Evolutionary conservation across 35 echinoderm and acorn worm genomes (phyloP).

Genomic region (Heliocidaris tuberculata): DNA sequence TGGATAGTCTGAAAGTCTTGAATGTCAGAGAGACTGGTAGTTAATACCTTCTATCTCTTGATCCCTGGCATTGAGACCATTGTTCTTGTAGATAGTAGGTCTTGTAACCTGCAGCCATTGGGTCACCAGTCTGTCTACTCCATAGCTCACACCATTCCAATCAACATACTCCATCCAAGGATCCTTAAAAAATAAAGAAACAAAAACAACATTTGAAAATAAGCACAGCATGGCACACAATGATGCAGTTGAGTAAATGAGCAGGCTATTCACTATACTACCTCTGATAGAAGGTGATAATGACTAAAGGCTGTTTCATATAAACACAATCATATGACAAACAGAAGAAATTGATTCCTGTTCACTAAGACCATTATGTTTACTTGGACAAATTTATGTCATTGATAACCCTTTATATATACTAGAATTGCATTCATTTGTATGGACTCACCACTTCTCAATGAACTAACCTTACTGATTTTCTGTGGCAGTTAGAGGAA

Average conservation of each 20-base stretch:
- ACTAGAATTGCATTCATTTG: no score
- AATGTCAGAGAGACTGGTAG: background rate
- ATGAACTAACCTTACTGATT: no score
- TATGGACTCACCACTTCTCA: no score
- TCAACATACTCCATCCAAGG: slow-evolving; percentile 86
- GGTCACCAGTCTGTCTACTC: slow-evolving; percentile 54
- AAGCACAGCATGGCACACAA: background rate
- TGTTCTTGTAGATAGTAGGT: slow-evolving; percentile 51
- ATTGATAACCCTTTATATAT: no score
- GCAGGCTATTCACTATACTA: no score
- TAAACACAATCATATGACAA: background rate
- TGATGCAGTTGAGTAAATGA: background rate
- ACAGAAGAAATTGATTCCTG: no score
- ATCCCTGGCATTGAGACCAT: background rate
- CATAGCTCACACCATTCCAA: slow-evolving; percentile 52
- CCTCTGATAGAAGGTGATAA: no score
- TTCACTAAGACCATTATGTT: no score
- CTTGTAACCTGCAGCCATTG: slow-evolving; percentile 71
- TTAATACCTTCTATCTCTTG: slow-evolving; percentile 31
- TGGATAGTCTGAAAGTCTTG: no score
- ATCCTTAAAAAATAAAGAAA: slow-evolving; percentile 54
- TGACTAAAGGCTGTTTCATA: background rate
- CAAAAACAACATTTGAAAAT: background rate
- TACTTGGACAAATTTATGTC: no score
- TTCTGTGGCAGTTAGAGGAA: no score